Conservation (phyloP, 2,888 invertebrate species). For the Gibbula magus region DNA sequence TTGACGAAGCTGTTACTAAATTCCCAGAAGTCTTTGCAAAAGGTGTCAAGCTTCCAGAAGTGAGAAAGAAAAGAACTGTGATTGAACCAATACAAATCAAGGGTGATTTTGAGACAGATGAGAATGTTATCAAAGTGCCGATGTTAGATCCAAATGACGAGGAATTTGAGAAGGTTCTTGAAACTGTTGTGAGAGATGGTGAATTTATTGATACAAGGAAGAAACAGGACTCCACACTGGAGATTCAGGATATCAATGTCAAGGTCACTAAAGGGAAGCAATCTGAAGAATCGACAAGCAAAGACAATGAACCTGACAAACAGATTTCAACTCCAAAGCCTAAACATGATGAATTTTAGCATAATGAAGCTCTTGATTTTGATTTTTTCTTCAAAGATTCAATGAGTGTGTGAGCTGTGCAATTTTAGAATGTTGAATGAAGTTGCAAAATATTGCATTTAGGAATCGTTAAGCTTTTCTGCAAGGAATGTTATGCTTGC, state of each 20-base stretch:
- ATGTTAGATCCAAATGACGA: not conserved
- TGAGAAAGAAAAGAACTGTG: not conserved
- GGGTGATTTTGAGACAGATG: not conserved
- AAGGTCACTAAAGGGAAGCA: conserved; percentile 4
- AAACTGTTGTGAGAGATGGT: not conserved
- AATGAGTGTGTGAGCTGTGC: too few species aligned
- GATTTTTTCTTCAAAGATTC: not conserved
- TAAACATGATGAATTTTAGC: not conserved
- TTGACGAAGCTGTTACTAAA: conserved; percentile 9
- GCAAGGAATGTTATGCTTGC: too few species aligned
- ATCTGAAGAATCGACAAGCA: not conserved
- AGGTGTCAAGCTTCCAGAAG: not conserved
- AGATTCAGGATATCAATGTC: not conserved
- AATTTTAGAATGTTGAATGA: too few species aligned
- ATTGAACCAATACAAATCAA: not conserved
- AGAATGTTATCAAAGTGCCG: not conserved
- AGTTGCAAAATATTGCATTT: too few species aligned
- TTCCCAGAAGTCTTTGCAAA: conserved; percentile 16
- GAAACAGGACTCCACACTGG: not conserved
- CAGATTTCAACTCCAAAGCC: not conserved
- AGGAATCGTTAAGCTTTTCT: too few species aligned
- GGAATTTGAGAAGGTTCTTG: not conserved
- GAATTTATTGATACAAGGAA: not conserved
- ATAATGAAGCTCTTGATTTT: not conserved
- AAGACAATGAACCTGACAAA: not conserved